phyloP scores from a whole-genome alignment of 1,140 invertebrate genomes.

The Drosophila bocqueti region DNA sequence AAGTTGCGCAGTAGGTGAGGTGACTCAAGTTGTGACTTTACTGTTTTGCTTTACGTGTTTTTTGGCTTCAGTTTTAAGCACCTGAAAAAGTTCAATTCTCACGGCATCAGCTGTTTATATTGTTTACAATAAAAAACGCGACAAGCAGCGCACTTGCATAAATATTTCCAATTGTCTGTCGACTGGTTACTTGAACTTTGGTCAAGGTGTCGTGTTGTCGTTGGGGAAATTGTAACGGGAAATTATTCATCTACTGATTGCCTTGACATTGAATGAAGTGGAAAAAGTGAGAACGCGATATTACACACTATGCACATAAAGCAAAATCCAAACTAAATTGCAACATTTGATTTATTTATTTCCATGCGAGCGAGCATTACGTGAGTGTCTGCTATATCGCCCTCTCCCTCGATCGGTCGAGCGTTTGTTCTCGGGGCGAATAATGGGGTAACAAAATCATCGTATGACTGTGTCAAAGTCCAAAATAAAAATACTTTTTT shows the following conservation, averaged over 20 bases:
- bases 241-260: conserved; percentile 34
- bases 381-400: conserved; percentile 21
- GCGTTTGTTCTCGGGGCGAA: conserved; percentile 27
- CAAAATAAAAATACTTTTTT: conserved; percentile 81
- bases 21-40: conserved; percentile 16
- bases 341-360: conserved; percentile 35
- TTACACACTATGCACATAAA: conserved; percentile 9
- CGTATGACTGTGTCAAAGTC: conserved; percentile 82
- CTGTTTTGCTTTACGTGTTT: conserved; percentile 7
- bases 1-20: conserved; percentile 19
- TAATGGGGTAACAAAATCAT: conserved; percentile 77
- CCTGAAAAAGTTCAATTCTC: conserved; percentile 12
- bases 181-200: conserved; percentile 39
- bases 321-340: conserved; percentile 37
- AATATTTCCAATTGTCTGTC: conserved; percentile 17
- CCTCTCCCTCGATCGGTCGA: conserved; percentile 9
- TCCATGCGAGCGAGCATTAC: conserved; percentile 29
- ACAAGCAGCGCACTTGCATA: conserved; percentile 6
- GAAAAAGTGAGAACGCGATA: conserved; percentile 16
- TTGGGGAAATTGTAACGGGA: conserved; percentile 37
- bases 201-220: conserved; percentile 22
- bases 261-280: conserved; percentile 32
- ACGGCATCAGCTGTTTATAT: conserved; percentile 32
- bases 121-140: conserved; percentile 29
- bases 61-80: conserved; percentile 4